Evolutionary conservation across 2,113 vertebrate genomes (phyloP).

Genomic region (Pongo pygmaeus): DNA sequence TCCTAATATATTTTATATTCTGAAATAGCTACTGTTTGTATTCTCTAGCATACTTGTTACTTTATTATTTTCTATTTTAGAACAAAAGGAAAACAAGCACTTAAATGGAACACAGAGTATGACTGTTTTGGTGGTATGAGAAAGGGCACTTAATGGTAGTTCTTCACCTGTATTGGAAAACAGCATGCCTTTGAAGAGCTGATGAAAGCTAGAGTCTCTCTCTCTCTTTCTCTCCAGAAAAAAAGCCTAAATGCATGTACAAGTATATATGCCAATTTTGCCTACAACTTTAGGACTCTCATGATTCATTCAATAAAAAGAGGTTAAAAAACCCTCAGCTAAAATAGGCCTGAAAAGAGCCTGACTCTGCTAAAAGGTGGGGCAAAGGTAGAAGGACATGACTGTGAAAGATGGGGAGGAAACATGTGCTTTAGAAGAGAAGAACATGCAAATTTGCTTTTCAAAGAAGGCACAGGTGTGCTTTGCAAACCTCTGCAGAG

Average conservation of each 20-base stretch:
- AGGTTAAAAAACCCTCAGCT: background rate
- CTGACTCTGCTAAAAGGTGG: background rate
- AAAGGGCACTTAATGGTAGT: background rate
- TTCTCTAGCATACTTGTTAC: slow-evolving; percentile 6
- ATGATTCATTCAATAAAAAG: background rate
- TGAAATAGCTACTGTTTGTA: background rate
- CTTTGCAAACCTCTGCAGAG: background rate
- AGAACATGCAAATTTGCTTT: background rate
- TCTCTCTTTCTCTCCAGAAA: background rate
- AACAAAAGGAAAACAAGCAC: background rate
- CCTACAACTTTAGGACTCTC: background rate
- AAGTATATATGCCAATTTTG: background rate
- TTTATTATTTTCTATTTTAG: background rate
- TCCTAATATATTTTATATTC: background rate
- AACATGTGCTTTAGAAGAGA: background rate
- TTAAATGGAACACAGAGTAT: background rate
- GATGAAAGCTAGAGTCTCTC: background rate
- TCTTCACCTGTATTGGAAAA: background rate
- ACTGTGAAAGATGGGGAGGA: background rate
- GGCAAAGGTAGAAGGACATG: background rate
- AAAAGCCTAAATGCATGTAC: background rate
- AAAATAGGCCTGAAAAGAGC: background rate
- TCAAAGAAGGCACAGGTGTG: too few relatives aligned
- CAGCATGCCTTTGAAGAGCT: slow-evolving; percentile 31
- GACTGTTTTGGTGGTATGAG: background rate